Evolutionary conservation across 1,140 invertebrate genomes (phyloP).

Genomic region (Lordiphosa stackelbergi): DNA sequence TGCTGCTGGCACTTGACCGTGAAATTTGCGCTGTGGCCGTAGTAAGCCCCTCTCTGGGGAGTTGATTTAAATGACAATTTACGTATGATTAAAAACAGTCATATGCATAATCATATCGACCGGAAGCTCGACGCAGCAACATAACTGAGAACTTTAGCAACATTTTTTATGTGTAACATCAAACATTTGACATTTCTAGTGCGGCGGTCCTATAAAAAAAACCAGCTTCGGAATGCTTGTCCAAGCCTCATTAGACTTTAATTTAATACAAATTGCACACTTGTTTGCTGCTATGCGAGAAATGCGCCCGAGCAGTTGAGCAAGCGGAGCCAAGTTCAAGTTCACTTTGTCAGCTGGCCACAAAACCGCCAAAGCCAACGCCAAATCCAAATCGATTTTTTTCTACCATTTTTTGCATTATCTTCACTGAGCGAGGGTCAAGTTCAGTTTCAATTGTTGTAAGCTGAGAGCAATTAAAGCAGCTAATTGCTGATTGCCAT

Average conservation of each 20-base stretch:
- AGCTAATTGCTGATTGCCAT: slow-evolving; percentile 65
- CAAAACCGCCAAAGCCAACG: slow-evolving; percentile 39
- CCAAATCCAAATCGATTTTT: slow-evolving; percentile 41
- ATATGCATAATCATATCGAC: slow-evolving; percentile 64
- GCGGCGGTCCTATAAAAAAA: slow-evolving; percentile 25
- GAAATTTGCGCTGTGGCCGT: slow-evolving; percentile 39
- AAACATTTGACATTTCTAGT: slow-evolving; percentile 37
- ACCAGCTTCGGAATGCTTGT: slow-evolving; percentile 2
- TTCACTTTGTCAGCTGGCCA: slow-evolving; percentile 39
- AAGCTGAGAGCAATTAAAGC: slow-evolving; percentile 56
- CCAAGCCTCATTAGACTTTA: slow-evolving; percentile 33
- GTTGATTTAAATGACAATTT: slow-evolving; percentile 67
- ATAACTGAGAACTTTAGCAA: slow-evolving; percentile 29
- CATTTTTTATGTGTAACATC: slow-evolving; percentile 34
- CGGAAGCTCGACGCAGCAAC: slow-evolving; percentile 43
- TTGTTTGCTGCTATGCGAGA: slow-evolving; percentile 57
- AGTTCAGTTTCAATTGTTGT: slow-evolving; percentile 67
- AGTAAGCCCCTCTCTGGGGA: slow-evolving; percentile 13
- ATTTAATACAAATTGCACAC: slow-evolving; percentile 71
- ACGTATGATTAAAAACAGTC: slow-evolving; percentile 51
- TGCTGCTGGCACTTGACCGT: slow-evolving; percentile 58
- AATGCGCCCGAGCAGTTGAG: slow-evolving; percentile 40
- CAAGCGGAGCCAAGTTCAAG: slow-evolving; percentile 35
- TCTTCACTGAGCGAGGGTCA: slow-evolving; percentile 56
- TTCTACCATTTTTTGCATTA: slow-evolving; percentile 48